Conservation (phyloP, 2,797 vertebrate genomes). For the Eulemur albifrons region DNA sequence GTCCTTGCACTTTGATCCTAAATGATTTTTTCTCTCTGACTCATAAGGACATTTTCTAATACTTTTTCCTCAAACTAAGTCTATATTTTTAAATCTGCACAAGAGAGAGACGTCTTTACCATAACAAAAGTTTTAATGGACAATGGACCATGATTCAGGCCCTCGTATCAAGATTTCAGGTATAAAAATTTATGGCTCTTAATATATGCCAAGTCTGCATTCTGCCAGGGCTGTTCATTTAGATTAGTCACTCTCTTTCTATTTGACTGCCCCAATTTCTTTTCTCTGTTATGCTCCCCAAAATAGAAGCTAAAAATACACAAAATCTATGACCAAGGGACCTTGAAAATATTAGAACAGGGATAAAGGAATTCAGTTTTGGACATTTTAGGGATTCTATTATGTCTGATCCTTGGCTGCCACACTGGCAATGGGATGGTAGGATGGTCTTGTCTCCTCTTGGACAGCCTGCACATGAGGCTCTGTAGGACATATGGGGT, state of each 20-base stretch:
- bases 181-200: neutral
- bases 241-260: neutral
- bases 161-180: neutral
- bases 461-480: neutral
- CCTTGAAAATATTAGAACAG: neutral
- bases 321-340: neutral
- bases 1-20: neutral
- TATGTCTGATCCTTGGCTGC: neutral
- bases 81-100: neutral
- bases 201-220: neutral
- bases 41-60: neutral
- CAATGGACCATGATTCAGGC: neutral
- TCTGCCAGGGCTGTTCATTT: neutral
- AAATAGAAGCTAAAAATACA: slow-evolving; percentile 14
- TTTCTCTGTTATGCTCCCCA: neutral
- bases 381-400: neutral
- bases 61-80: neutral
- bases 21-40: neutral
- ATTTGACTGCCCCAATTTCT: neutral
- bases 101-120: neutral
- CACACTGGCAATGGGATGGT: neutral
- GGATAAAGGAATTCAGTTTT: neutral
- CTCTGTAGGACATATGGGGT: neutral
- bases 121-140: neutral
- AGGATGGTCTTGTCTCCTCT: neutral